These are phyloP conservation scores for Atta cephalotes DNA, from an alignment of 1,140 invertebrate species.

Conservation along the genomic window DNA sequence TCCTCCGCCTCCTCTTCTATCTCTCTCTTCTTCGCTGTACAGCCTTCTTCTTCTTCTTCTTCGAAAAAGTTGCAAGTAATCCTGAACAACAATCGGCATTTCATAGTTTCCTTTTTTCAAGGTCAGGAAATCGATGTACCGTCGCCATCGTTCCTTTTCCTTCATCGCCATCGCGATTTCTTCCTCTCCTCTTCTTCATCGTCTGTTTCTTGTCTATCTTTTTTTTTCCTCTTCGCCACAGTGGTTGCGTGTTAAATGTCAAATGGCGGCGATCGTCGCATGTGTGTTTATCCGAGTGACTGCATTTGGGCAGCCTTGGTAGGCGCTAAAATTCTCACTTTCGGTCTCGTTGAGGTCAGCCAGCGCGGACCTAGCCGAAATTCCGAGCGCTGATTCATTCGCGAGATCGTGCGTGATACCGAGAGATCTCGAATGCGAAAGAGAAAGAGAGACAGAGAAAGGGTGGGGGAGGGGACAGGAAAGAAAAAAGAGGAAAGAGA, in stretches of 20 bases:
- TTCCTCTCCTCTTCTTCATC: background rate
- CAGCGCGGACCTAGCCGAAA: conserved; percentile 63
- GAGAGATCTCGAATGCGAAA: conserved; percentile 24
- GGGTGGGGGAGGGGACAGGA: too few species aligned
- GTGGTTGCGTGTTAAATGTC: conserved; percentile 73
- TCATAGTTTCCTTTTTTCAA: conserved; percentile 68
- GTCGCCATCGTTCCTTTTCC: conserved; percentile 35
- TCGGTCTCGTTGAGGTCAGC: conserved; percentile 72
- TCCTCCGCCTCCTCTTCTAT: background rate
- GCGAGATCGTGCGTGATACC: background rate
- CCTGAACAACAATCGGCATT: conserved; percentile 52
- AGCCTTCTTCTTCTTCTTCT: background rate
- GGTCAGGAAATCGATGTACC: conserved; percentile 62
- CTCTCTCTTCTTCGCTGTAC: background rate
- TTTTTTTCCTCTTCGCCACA: conserved; percentile 25
- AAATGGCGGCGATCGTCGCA: conserved; percentile 67
- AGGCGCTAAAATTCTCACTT: conserved; percentile 83
- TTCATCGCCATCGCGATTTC: conserved; percentile 29
- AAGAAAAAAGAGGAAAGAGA: background rate
- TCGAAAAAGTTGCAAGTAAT: conserved; percentile 56
- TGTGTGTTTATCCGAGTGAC: conserved; percentile 74
- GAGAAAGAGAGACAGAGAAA: background rate
- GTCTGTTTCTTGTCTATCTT: background rate
- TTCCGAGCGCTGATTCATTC: conserved; percentile 74
- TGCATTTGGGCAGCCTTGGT: conserved; percentile 77